Percentiles rank a stretch among this genome's conserved stretches.
Conservation (phyloP, 2,888 invertebrate species). For the Geotrupes spiniger region DNA sequence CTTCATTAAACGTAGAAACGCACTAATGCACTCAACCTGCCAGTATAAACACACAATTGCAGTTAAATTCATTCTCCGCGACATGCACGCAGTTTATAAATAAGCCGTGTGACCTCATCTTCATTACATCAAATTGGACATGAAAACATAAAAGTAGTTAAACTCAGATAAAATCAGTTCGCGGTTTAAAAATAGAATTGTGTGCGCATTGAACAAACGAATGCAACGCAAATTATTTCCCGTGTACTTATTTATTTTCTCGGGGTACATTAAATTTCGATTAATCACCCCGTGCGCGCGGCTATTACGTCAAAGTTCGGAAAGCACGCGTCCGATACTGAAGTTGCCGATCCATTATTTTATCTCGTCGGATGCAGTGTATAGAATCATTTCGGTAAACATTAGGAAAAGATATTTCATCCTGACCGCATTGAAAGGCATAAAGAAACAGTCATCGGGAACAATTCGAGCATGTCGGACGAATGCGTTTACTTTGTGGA, state of each 20-base stretch:
- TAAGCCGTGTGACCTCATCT: slow-evolving; percentile 3
- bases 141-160: slow-evolving; percentile 1
- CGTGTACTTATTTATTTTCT: too few relatives aligned
- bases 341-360: background rate
- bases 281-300: background rate
- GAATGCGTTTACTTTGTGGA: slow-evolving; percentile 39
- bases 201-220: too few relatives aligned
- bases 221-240: too few relatives aligned
- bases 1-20: slow-evolving; percentile 5
- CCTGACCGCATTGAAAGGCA: slow-evolving; percentile 1
- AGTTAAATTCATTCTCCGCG: too few relatives aligned
- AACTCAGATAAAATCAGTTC: slow-evolving; percentile 1
- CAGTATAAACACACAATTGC: too few relatives aligned
- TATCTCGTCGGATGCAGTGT: background rate
- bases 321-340: background rate
- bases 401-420: slow-evolving; percentile 16
- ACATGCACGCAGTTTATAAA: background rate
- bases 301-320: too few relatives aligned
- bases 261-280: slow-evolving; percentile 1
- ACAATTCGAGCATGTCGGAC: slow-evolving; percentile 21
- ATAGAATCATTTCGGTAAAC: slow-evolving; percentile 5
- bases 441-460: slow-evolving; percentile 9
- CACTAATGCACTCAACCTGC: background rate
- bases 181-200: background rate
- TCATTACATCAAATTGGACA: slow-evolving; percentile 1